A percentile compares a stretch with the other conserved stretches of the same genome.
These are phyloP conservation scores for Corythornis vintsioides DNA, from an alignment of 2,113 vertebrate species.

Conservation along the genomic window DNA sequence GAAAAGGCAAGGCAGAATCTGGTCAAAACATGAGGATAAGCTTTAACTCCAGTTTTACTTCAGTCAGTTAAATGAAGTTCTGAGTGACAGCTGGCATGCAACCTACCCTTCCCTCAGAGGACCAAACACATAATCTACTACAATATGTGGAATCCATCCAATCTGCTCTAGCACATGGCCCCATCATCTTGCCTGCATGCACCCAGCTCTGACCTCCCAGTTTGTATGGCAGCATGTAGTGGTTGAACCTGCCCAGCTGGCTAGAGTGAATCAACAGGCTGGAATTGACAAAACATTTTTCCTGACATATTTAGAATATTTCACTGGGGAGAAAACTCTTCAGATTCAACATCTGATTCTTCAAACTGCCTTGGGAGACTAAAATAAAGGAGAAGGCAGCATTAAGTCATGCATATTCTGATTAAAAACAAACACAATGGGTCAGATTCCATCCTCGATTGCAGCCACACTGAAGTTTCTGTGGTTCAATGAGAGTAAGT, in stretches of 20 bases:
- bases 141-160: not conserved
- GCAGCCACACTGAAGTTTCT: constrained; percentile 59
- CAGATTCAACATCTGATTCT: constrained; percentile 73
- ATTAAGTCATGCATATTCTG: constrained; percentile 74
- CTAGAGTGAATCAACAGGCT: constrained; percentile 60
- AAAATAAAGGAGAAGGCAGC: constrained; percentile 60
- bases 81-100: not conserved
- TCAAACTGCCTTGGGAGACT: constrained; percentile 65
- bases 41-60: not conserved
- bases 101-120: not conserved
- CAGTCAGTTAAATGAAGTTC: not conserved
- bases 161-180: not conserved
- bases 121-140: not conserved
- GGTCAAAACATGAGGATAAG: not conserved
- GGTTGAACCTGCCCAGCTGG: constrained; percentile 39
- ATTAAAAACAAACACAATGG: constrained; percentile 76
- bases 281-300: constrained; percentile 68
- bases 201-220: constrained; percentile 25
- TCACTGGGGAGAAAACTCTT: constrained; percentile 64
- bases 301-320: constrained; percentile 78
- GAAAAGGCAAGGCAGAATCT: not conserved
- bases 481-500: constrained; percentile 47
- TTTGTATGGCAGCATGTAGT: constrained; percentile 7
- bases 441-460: constrained; percentile 68
- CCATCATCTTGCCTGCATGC: not conserved